Base-by-base conservation (phyloP, 1,140 invertebrate species). In the Monochamus saltuarius region DNA sequence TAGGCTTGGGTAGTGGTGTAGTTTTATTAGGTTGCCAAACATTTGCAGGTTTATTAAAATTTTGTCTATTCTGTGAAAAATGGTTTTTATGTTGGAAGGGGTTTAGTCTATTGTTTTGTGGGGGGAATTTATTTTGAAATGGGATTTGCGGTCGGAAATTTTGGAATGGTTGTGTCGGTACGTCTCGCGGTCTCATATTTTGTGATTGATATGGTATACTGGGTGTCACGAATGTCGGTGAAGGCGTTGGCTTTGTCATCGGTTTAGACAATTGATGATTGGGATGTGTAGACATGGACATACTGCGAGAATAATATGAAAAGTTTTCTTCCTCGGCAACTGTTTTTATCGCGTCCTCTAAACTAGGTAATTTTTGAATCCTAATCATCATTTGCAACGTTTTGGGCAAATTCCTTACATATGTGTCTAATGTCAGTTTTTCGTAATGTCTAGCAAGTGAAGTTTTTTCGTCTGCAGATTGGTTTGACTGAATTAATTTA, bases 241-340 rank as follows among this genome's bases (percentile, higher is more conserved):
- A 6, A 29, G 22, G 22, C 22, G 22, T 29, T 6, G 22, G 22
- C 6, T 40, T 40, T 7, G 14, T 8, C 39, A 13, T n/a, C 4
- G 39, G 39, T 40, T 16, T 40, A 16, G 14, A 40, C 7, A 7
- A 13, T 3, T 40, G 39, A 40, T 2, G 7, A 40, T 16, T 40
- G 4, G 2, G 39, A 7, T 40, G 11, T 40, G 39, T 40, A 4
- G 11, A 7, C 11, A 7, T 40, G 7, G 39, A 16, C 14, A n/a
- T n/a, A 40, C 2, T 40, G 4, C 17, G 45, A 19, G 45, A 59
- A 38, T 14, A 59, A 16, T 63, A 56, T 2, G 50, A 22, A 37
- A 62, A 66, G 51, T 66, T 66, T 62, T 66, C 59, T 52, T 63
- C 51, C 43, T 66, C 58, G 36, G 17, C 14, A 0, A 60, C 62